phyloP scores from a whole-genome alignment of 1,140 invertebrate genomes.

The Adoxophyes honmai region DNA sequence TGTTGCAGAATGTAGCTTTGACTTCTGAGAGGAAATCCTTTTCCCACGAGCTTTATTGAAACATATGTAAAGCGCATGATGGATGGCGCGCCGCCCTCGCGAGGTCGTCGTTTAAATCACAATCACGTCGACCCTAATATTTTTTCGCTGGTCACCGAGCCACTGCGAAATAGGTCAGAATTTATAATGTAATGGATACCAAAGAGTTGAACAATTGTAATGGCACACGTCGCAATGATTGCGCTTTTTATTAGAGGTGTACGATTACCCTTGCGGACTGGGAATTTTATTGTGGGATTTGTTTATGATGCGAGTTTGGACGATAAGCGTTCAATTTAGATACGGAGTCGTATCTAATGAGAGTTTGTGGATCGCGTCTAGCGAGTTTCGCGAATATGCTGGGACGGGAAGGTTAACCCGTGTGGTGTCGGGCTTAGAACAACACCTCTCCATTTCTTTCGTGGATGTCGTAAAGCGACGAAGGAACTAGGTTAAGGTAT shows the following conservation, averaged over 20 bases:
- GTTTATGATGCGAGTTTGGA: not conserved
- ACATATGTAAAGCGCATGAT: constrained; percentile 78
- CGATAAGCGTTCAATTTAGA: not conserved
- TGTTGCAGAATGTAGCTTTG: constrained; percentile 53
- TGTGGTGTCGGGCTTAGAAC: no score
- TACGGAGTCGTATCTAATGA: not conserved
- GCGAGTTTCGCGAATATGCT: not conserved
- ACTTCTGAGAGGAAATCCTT: constrained; percentile 75
- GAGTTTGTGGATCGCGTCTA: not conserved
- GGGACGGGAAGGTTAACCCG: no score
- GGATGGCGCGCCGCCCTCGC: constrained; percentile 60
- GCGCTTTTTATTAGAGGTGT: constrained; percentile 65
- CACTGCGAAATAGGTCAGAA: constrained; percentile 41
- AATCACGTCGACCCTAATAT: constrained; percentile 59
- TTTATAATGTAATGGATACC: constrained; percentile 73
- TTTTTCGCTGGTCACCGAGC: constrained; percentile 67
- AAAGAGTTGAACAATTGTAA: constrained; percentile 58
- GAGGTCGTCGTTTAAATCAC: constrained; percentile 70
- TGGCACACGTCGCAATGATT: constrained; percentile 63
- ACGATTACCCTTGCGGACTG: constrained; percentile 29
- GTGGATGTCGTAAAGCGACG: no score
- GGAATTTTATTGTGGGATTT: constrained; percentile 25
- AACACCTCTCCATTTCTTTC: no score
- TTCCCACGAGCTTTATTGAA: constrained; percentile 77
- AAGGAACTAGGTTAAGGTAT: no score